phyloP scores from a whole-genome alignment of 2,888 invertebrate species.

The Elaeidobius kamerunicus region DNA sequence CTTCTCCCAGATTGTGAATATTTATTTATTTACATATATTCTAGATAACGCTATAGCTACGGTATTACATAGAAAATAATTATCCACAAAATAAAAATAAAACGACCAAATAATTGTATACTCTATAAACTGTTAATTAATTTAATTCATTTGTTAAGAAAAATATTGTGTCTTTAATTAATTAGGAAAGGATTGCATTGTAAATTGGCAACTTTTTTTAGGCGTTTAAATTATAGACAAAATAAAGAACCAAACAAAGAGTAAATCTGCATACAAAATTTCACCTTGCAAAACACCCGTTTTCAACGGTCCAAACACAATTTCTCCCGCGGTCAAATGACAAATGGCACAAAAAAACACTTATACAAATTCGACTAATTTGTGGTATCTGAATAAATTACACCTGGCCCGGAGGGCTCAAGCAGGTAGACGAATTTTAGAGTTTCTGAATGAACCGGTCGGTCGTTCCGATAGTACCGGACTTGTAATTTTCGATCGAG shows the following conservation, averaged over 20 bases:
- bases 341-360: slow-evolving; percentile 25
- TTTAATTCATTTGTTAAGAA: too few species aligned
- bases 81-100: too few species aligned
- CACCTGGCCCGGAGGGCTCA: slow-evolving; percentile 18
- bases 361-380: slow-evolving; percentile 37
- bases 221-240: too few species aligned
- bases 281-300: too few species aligned
- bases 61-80: too few species aligned
- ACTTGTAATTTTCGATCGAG: slow-evolving; percentile 27
- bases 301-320: background rate
- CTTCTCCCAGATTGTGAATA: too few species aligned
- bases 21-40: too few species aligned
- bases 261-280: too few species aligned
- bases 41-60: too few species aligned
- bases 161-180: background rate
- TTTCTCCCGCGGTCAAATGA: slow-evolving; percentile 18
- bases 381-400: slow-evolving; percentile 36
- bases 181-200: background rate
- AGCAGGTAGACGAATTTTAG: slow-evolving; percentile 34
- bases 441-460: slow-evolving; percentile 35
- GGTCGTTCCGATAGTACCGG: slow-evolving; percentile 18
- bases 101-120: too few species aligned
- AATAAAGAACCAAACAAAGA: too few species aligned
- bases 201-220: background rate
- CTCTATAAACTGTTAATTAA: background rate